phyloP scores from a whole-genome alignment of 2,113 vertebrate genomes.

The Plecturocebus donacophilus region DNA sequence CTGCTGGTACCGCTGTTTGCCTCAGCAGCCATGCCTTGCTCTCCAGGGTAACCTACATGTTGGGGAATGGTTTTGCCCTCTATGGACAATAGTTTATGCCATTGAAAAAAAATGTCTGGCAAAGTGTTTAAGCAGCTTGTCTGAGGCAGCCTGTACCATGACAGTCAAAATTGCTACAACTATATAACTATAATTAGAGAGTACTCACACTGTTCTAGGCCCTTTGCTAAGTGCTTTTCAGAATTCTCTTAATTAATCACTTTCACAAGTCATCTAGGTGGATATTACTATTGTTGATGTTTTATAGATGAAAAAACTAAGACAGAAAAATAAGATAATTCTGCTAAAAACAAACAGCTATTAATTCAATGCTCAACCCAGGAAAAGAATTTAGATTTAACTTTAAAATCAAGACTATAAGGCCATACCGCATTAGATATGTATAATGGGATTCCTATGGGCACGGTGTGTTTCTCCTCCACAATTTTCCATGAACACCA shows the following conservation, averaged over 20 bases:
- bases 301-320: background rate
- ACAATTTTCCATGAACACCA: background rate
- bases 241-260: background rate
- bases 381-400: background rate
- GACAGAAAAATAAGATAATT: background rate
- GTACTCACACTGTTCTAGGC: background rate
- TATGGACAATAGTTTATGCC: background rate
- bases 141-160: background rate
- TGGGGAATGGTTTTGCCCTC: background rate
- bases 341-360: background rate
- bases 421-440: too few relatives aligned
- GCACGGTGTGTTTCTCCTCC: background rate
- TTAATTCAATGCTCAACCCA: background rate
- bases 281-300: background rate
- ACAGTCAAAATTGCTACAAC: too few relatives aligned
- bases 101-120: background rate
- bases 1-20: background rate
- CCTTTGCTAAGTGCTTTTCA: background rate
- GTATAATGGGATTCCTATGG: accelerated
- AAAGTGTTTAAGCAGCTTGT: background rate
- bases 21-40: background rate
- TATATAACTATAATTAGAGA: background rate
- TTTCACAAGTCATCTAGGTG: background rate
- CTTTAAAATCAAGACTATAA: background rate
- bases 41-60: background rate